phyloP scores from a whole-genome alignment of 23 tunicate species.

The Ascidia mentula region DNA sequence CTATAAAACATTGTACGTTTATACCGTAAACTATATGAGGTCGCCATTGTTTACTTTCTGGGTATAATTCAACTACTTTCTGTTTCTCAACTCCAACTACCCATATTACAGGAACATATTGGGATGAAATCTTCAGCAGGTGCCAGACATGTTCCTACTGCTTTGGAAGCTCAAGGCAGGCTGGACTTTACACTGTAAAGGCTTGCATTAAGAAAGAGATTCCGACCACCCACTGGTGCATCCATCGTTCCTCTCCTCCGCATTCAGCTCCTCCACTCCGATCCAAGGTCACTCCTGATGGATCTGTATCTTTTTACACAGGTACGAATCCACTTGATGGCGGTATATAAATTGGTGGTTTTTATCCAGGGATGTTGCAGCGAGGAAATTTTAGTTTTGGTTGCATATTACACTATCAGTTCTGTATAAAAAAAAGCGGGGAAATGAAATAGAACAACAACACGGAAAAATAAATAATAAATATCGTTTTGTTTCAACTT shows the following conservation, averaged over 20 bases:
- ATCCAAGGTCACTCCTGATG: background rate
- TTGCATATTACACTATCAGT: too few relatives aligned
- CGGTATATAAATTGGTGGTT: background rate
- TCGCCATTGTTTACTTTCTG: too few relatives aligned
- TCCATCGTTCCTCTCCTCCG: background rate
- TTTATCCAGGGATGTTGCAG: too few relatives aligned
- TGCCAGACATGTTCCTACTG: conserved; percentile 12
- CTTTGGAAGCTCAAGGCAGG: background rate
- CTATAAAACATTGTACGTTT: too few relatives aligned
- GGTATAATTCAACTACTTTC: too few relatives aligned
- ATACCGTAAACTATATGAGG: too few relatives aligned
- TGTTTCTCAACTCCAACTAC: too few relatives aligned
- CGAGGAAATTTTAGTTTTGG: too few relatives aligned
- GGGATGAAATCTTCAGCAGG: conserved; percentile 11
- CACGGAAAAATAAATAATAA: too few relatives aligned
- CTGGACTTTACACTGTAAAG: background rate
- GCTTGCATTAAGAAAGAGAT: conserved; percentile 16
- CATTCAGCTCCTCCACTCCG: background rate
- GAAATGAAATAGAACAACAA: too few relatives aligned
- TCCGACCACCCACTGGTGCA: conserved; percentile 14
- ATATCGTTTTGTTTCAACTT: background rate
- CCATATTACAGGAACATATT: conserved; percentile 7
- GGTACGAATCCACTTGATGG: too few relatives aligned
- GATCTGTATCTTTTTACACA: background rate
- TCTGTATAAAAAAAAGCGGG: too few relatives aligned